Base-by-base conservation (phyloP, 2,888 invertebrate species). In the Dryomyza anilis region DNA sequence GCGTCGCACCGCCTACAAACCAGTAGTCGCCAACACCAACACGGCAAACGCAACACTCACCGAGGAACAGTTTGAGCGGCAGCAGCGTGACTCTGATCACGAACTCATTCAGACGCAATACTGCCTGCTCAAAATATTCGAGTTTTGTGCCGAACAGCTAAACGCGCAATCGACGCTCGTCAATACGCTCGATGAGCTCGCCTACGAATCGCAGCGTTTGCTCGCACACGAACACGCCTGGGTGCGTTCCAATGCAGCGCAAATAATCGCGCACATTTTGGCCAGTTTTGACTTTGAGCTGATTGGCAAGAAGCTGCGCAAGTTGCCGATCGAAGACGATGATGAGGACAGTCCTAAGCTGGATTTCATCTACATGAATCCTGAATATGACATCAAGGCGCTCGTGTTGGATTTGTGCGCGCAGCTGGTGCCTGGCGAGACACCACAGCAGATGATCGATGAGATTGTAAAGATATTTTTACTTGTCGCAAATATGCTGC, bases 161-260 rank as follows among this genome's bases (percentile, higher is more conserved):
- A 86, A 86, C 14, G 21, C 19, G 3, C 65, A 72, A 27, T 80
- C 83, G 4, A 74, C 74, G 7, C 68, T 78, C 2, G 72, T 70
- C 3, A 65, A 69, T 1, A 69, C 70, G 0, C 83, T 86, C 3
- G 87, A 91, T 67, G 86, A 86, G 66, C 81, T 91, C 73, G 85
- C 87, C 59, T 89, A 88, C 77, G 87, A 89, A 75, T 87, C 89
- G 72, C 91, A 93, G 81, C 86, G 85, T 19, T 86, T 94, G 48
- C 79, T 96, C 16, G 89, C 87, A 0, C 90, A 96, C 80, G 91
- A 93, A 14, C 96, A 96, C 78, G 87, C 89, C 33, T 95, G 95
- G 95, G 93, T 96, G 0, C 87, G 95, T 62, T 84, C 94, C 52
- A 87, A 88, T 65, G 87, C 94, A 0, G 87, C 90, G 0, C 93